Base-by-base conservation (phyloP, 2,113 vertebrate genomes). In the Podarcis raffonei region DNA sequence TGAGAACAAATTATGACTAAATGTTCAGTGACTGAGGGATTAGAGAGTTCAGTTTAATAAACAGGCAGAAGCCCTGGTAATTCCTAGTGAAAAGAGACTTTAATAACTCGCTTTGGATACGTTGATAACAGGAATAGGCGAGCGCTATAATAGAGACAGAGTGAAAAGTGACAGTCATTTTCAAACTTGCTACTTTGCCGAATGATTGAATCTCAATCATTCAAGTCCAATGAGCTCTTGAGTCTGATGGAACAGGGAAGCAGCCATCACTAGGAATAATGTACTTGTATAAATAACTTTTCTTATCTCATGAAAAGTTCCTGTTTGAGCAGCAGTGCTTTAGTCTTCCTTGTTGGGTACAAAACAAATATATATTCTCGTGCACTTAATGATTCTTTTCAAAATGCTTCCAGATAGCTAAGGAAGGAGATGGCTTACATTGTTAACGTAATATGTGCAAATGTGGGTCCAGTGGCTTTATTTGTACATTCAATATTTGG, bases 31-130 rank as follows among this genome's bases (percentile, higher is more conserved):
- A 86, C 39, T 53, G 62, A 68, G 30, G 37, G 85, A 79, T 79
- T 79, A 69, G 18, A 53, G 76, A 48, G 62, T 32, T 68, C 75
- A 48, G 11, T 68, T 79, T 86, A 79, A 69, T 69, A 86, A 79
- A 22, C 30, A 66, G 84, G 59, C 7, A 65, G 65, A 77, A 78
- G 59, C 59, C 84, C 35, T 59, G 35, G 57, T 86, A 86, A 78
- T 86, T 86, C 72, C 18, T 81, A 53, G 69, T 89, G 71, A 85
- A 94, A 90, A 86, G 53, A 8, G 8, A 69, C 90, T 88, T 89
- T 71, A 90, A 86, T 89, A 59, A 0, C 90, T 85, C 91, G 81
- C 71, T 87, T 83, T 27, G n/a, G 79, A 16, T 82, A 89, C 39
- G 5, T 72, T 83, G 92, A 18, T 30, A 89, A 66, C 37, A 92